These are phyloP conservation scores for Meloe dianella DNA, from an alignment of 2,888 invertebrate genomes.

Conservation along the genomic window DNA sequence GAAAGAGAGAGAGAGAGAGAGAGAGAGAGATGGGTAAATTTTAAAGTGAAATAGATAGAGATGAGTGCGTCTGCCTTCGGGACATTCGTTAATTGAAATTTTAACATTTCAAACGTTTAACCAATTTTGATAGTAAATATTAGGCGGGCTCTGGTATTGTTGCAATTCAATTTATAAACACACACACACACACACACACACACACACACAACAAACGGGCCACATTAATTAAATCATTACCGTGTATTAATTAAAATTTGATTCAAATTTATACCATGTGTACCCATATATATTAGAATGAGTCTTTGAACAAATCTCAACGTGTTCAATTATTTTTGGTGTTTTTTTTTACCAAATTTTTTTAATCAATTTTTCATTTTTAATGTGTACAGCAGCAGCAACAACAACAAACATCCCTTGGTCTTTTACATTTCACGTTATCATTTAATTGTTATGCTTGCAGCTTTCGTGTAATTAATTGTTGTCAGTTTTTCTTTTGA, in stretches of 20 bases:
- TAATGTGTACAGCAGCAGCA: not conserved
- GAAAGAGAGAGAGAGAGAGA: too few species aligned
- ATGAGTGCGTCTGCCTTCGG: slow-evolving; percentile 34
- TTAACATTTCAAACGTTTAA: slow-evolving; percentile 43
- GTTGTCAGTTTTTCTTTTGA: slow-evolving; percentile 15
- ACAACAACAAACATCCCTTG: not conserved
- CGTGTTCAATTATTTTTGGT: slow-evolving; percentile 15
- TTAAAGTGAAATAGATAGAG: not conserved
- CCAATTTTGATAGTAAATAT: slow-evolving; percentile 35
- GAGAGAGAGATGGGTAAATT: not conserved
- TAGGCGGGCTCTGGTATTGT: slow-evolving; percentile 23
- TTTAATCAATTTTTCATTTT: not conserved
- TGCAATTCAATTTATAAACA: slow-evolving; percentile 50
- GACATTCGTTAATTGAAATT: slow-evolving; percentile 55
- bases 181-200: slow-evolving; percentile 40
- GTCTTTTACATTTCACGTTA: slow-evolving; percentile 6
- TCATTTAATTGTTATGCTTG: slow-evolving; percentile 28
- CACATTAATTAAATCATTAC: slow-evolving; percentile 56
- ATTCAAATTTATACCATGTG: slow-evolving; percentile 53
- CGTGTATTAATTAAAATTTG: slow-evolving; percentile 58
- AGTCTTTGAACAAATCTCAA: not conserved
- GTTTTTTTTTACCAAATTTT: slow-evolving; percentile 11
- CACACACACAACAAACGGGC: slow-evolving; percentile 46
- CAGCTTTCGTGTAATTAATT: slow-evolving; percentile 29
- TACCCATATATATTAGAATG: too few species aligned